Base-by-base conservation (phyloP, 2,113 vertebrate genomes). In the Anarhynchus alexandrinus region DNA sequence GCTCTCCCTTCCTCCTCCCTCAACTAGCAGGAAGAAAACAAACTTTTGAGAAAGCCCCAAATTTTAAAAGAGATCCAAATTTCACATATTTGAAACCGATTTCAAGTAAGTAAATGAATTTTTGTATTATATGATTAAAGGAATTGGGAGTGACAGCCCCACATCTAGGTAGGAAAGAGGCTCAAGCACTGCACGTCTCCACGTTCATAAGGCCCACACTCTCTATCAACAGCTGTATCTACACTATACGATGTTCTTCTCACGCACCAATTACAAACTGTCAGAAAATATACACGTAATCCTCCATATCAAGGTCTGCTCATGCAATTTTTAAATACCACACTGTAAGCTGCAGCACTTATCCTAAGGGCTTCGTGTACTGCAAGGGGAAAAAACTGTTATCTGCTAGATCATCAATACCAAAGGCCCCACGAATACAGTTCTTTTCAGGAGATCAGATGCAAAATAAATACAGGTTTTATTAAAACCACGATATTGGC, bases 221-320 rank as follows among this genome's bases (percentile, higher is more conserved):
- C 62, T 74, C 70, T 51, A n/a, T 27, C 73, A 73, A 69, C 62
- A 95, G 87, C 89, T 86, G 54, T 34, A 51, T 21, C 70, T 65
- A 70, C 13, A 29, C 17, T 40, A 25, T 45, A 65, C 4, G 16
- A 89, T 85, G 49, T 45, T 82, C 81, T 89, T 82, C 84, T 94
- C 87, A 94, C 0, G 30, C 82, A 94, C 64, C 85, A 92, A 16
- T 89, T 90, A 83, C 2, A 0, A 88, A n/a, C 93, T 93, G 84
- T 80, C 89, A 96, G 55, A 93, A 95, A 91, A 96, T 17, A 91
- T 80, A 70, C 26, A 66, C 2, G 10, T 85, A 85, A 89, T n/a
- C 49, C 54, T 66, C 61, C 74, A 13, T 21, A 87, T 26, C 26
- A 45, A 86, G 78, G 54, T 27, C 38, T n/a, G 42, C 57, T 84